phyloP scores from a whole-genome alignment of 2,888 invertebrate genomes.

The Drosophila sordidula region DNA sequence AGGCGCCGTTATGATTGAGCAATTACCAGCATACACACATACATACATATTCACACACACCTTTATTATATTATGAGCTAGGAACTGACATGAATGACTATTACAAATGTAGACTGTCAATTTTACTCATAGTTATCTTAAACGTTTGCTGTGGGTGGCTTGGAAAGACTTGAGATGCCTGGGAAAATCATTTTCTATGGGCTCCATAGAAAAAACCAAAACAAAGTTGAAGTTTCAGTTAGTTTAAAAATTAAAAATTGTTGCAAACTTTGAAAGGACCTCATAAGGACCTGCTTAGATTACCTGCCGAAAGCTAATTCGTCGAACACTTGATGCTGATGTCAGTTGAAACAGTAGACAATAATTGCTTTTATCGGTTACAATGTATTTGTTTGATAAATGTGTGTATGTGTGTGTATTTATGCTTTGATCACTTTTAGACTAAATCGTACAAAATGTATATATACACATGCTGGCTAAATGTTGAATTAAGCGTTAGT shows the following conservation, averaged over 20 bases:
- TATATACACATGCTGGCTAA: slow-evolving; percentile 33
- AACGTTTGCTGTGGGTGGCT: neutral
- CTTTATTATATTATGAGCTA: neutral
- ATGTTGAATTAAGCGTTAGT: slow-evolving; percentile 20
- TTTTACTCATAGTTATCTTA: neutral
- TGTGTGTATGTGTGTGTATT: slow-evolving; percentile 7
- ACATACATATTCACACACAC: slow-evolving; percentile 19
- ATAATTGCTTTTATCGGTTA: slow-evolving; percentile 13
- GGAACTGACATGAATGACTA: slow-evolving; percentile 11
- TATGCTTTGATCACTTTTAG: slow-evolving; percentile 45
- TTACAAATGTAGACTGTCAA: neutral
- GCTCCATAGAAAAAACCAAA: neutral
- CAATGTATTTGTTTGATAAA: slow-evolving; percentile 23
- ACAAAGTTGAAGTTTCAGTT: no score
- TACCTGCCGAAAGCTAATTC: no score
- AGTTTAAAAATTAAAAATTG: no score
- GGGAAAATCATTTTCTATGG: neutral
- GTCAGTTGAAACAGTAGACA: slow-evolving; percentile 1
- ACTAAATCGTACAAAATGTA: slow-evolving; percentile 37
- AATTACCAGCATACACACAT: slow-evolving; percentile 29
- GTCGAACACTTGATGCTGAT: no score
- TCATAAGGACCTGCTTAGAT: no score
- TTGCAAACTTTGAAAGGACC: no score
- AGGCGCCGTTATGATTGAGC: slow-evolving; percentile 50
- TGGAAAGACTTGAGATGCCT: neutral